Evolutionary conservation across 2,888 invertebrate species (phyloP).

Genomic region (Ormyrus labotus): DNA sequence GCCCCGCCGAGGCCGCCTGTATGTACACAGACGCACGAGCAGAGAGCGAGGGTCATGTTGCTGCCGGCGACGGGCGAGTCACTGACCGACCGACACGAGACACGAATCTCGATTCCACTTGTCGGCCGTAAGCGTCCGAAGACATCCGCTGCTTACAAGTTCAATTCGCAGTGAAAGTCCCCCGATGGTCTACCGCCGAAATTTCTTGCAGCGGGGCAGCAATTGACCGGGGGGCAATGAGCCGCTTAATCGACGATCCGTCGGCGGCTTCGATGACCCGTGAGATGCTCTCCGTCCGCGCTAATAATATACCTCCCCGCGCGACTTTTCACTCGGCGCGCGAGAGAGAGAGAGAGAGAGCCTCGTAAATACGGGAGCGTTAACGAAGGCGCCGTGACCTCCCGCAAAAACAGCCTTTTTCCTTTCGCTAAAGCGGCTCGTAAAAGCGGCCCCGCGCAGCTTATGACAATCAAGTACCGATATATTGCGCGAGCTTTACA

Average conservation of each 20-base stretch:
- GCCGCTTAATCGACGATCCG: slow-evolving; percentile 25
- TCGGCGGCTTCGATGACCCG: neutral
- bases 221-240: slow-evolving; percentile 49
- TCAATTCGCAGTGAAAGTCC: neutral
- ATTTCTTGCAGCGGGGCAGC: neutral
- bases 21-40: neutral
- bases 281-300: neutral
- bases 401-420: neutral
- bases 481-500: slow-evolving; percentile 25
- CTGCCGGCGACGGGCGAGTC: slow-evolving; percentile 53
- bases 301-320: too few relatives aligned
- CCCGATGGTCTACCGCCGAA: slow-evolving; percentile 5
- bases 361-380: neutral
- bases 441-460: too few relatives aligned
- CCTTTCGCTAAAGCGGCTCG: neutral
- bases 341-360: neutral
- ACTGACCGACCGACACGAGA: slow-evolving; percentile 62
- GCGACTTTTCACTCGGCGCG: slow-evolving; percentile 2
- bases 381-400: slow-evolving; percentile 3
- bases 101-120: slow-evolving; percentile 62
- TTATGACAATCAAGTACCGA: slow-evolving; percentile 5
- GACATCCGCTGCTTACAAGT: neutral
- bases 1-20: neutral
- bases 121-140: slow-evolving; percentile 52
- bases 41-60: slow-evolving; percentile 57